Conservation (phyloP, 1,140 invertebrate species). For the Drosophila sucinea region DNA sequence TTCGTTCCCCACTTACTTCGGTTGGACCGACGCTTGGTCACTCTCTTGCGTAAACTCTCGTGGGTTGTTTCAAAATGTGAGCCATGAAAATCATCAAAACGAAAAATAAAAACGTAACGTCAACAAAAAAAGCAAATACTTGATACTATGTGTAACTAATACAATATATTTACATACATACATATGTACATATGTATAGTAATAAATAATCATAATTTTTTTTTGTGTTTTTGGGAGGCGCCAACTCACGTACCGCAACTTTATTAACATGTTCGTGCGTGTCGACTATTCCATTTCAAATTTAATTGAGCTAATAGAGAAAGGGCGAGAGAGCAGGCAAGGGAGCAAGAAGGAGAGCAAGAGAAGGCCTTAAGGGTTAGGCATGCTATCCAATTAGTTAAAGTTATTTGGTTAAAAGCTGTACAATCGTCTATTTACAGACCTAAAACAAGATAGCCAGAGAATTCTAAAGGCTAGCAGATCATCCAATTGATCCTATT, state of each 20-base stretch:
- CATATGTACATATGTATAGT: constrained; percentile 8
- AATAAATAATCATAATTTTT: constrained; percentile 29
- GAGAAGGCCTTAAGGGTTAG: neutral
- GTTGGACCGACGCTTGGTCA: constrained; percentile 28
- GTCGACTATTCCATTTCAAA: constrained; percentile 15
- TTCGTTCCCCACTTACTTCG: neutral
- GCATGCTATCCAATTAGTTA: neutral
- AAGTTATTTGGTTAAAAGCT: neutral
- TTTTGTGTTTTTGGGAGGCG: constrained; percentile 5
- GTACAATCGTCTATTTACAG: neutral
- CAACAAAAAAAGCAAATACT: constrained; percentile 28
- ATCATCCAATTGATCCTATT: no score
- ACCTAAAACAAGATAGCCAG: no score
- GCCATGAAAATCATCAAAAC: constrained; percentile 11
- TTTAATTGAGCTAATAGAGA: neutral
- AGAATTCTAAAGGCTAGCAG: no score
- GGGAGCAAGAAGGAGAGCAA: neutral
- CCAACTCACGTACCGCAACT: constrained; percentile 7
- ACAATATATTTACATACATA: neutral
- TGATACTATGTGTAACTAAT: constrained; percentile 30
- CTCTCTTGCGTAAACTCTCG: constrained; percentile 71
- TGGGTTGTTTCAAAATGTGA: constrained; percentile 33
- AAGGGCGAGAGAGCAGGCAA: neutral
- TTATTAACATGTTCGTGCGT: constrained; percentile 28
- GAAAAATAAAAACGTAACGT: constrained; percentile 31